Evolutionary conservation across 2,113 vertebrate genomes (phyloP).

Genomic region (Ammodytes marinus): DNA sequence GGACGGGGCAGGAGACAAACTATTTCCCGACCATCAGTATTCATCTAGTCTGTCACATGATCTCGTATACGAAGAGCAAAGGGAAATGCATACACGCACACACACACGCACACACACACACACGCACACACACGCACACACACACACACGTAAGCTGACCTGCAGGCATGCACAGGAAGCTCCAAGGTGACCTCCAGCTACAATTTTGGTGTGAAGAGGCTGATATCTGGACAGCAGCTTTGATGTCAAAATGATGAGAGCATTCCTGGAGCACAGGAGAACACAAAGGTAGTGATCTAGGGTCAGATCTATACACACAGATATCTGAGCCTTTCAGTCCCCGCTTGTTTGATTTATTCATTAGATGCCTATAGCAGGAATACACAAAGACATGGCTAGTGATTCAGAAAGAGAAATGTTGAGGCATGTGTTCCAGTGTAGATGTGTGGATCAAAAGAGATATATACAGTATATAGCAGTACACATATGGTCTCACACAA

Average conservation of each 20-base stretch:
- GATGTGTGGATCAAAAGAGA: slow-evolving; percentile 49
- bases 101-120: neutral
- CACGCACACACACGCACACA: neutral
- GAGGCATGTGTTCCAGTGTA: neutral
- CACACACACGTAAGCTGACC: neutral
- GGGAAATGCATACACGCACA: slow-evolving; percentile 1
- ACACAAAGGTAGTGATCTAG: slow-evolving; percentile 40
- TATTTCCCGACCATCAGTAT: slow-evolving; percentile 36
- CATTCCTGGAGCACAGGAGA: slow-evolving; percentile 44
- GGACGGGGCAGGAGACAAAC: slow-evolving; percentile 31
- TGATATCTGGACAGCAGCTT: slow-evolving; percentile 49
- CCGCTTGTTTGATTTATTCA: slow-evolving; percentile 65
- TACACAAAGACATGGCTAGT: slow-evolving; percentile 38
- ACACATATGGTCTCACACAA: slow-evolving; percentile 32
- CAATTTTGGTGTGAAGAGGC: slow-evolving; percentile 32
- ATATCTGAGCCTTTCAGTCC: slow-evolving; percentile 33
- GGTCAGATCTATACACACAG: slow-evolving; percentile 58
- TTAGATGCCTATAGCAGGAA: slow-evolving; percentile 47
- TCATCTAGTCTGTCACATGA: slow-evolving; percentile 7
- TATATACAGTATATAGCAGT: slow-evolving; percentile 28
- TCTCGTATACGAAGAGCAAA: slow-evolving; percentile 24
- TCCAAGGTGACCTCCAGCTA: slow-evolving; percentile 40
- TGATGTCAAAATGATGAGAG: slow-evolving; percentile 67
- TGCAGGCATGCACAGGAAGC: slow-evolving; percentile 15
- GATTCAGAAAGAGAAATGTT: slow-evolving; percentile 39